Percentiles rank a stretch among this genome's conserved stretches.
Evolutionary conservation across 2,888 invertebrate species (phyloP).

Genomic region (Eupeodes latifasciatus): DNA sequence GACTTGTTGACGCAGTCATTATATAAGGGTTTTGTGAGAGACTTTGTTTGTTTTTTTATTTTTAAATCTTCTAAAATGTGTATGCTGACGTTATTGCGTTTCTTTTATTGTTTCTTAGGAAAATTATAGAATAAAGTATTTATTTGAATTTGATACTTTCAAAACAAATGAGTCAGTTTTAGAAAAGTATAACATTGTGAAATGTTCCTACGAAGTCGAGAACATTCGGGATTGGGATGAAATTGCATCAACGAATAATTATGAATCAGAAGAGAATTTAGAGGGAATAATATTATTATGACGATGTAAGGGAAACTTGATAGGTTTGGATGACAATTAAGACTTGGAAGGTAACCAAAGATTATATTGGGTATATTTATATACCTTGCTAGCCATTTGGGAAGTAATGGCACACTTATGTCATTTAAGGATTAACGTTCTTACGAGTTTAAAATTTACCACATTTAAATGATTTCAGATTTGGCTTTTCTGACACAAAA

Average conservation of each 20-base stretch:
- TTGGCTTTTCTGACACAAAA: too few species aligned
- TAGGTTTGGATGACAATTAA: neutral
- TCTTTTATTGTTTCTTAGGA: neutral
- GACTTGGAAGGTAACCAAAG: neutral
- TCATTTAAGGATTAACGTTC: too few species aligned
- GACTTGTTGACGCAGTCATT: neutral
- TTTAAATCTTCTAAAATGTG: too few species aligned
- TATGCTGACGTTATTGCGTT: slow-evolving; percentile 2
- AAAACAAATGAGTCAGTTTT: neutral
- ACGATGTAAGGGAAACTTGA: neutral
- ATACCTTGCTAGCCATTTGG: too few species aligned
- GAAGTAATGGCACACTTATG: too few species aligned
- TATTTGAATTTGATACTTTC: neutral
- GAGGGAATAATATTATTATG: neutral
- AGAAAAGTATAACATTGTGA: neutral
- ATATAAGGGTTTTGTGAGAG: neutral
- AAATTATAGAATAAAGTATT: neutral
- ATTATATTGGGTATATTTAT: neutral
- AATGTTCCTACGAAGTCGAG: neutral
- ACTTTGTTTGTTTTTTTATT: neutral
- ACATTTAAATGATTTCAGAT: too few species aligned
- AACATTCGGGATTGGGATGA: neutral
- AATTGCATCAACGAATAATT: too few species aligned
- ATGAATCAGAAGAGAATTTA: neutral
- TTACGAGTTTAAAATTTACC: too few species aligned